These are phyloP conservation scores for Lethocerus indicus DNA, from an alignment of 1,140 invertebrate genomes.

Conservation along the genomic window DNA sequence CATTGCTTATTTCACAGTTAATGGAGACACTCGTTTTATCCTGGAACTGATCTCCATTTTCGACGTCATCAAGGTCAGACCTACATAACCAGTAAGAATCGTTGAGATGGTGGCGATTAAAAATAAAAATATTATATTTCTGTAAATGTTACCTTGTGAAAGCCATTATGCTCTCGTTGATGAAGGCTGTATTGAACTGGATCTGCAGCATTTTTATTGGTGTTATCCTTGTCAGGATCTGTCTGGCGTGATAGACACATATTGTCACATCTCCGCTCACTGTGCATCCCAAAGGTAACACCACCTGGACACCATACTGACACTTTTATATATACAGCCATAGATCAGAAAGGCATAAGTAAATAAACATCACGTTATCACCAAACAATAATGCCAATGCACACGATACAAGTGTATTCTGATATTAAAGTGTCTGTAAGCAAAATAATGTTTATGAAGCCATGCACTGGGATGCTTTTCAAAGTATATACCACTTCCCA, in stretches of 20 bases:
- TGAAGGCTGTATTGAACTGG: constrained; percentile 78
- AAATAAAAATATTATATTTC: not conserved
- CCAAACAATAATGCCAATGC: too few relatives aligned
- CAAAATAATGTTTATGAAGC: too few relatives aligned
- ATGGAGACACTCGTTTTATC: constrained; percentile 53
- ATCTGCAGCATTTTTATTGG: constrained; percentile 77
- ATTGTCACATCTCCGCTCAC: constrained; percentile 74
- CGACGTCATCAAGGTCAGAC: constrained; percentile 61
- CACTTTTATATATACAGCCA: too few relatives aligned
- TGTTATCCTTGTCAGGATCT: constrained; percentile 65
- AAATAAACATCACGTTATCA: too few relatives aligned
- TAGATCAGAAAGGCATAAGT: too few relatives aligned
- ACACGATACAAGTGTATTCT: too few relatives aligned
- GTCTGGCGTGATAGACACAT: constrained; percentile 67
- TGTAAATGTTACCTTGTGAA: constrained; percentile 42
- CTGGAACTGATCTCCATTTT: constrained; percentile 64
- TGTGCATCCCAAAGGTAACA: constrained; percentile 35
- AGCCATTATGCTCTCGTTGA: constrained; percentile 47
- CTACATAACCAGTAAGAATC: constrained; percentile 25
- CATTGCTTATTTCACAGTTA: constrained; percentile 43
- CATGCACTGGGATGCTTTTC: too few relatives aligned
- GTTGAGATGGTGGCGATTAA: not conserved
- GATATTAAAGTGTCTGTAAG: too few relatives aligned
- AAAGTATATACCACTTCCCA: too few relatives aligned
- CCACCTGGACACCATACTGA: constrained; percentile 17